Percentiles rank a stretch among this genome's conserved stretches.
Evolutionary conservation across 2,888 invertebrate genomes (phyloP).

Genomic region (Drosophila eohydei): DNA sequence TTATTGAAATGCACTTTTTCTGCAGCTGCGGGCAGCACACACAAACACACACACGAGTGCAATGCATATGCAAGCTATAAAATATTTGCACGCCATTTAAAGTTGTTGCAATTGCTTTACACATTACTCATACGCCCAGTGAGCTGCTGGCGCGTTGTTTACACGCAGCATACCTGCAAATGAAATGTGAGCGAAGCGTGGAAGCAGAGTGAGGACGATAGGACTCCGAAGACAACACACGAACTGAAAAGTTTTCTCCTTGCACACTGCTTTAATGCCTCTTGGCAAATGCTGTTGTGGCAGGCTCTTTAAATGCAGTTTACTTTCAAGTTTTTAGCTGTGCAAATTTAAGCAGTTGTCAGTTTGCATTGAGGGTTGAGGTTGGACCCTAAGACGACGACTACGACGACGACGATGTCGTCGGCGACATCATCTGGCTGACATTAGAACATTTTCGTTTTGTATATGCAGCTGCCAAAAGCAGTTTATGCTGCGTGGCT

Average conservation of each 20-base stretch:
- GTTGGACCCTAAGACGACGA: slow-evolving; percentile 27
- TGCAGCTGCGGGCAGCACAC: slow-evolving; percentile 11
- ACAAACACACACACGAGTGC: slow-evolving; percentile 9
- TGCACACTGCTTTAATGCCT: slow-evolving; percentile 41
- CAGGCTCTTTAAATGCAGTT: slow-evolving; percentile 56
- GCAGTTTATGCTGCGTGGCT: slow-evolving; percentile 64
- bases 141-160: neutral
- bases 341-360: slow-evolving; percentile 50
- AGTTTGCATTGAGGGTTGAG: slow-evolving; percentile 27
- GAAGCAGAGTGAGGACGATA: neutral
- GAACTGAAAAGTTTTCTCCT: slow-evolving; percentile 23
- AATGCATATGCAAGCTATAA: slow-evolving; percentile 21
- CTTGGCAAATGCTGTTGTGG: slow-evolving; percentile 50
- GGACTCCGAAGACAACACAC: neutral
- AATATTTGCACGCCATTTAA: slow-evolving; percentile 66
- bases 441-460: slow-evolving; percentile 72
- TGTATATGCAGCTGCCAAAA: slow-evolving; percentile 73
- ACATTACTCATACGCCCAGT: slow-evolving; percentile 50
- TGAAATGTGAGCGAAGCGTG: neutral
- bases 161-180: slow-evolving; percentile 9
- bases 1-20: slow-evolving; percentile 56
- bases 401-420: slow-evolving; percentile 12
- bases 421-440: slow-evolving; percentile 62
- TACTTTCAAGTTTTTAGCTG: slow-evolving; percentile 28
- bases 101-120: slow-evolving; percentile 48